phyloP scores from a whole-genome alignment of 2,888 invertebrate species.

The Drosophila ustulata region DNA sequence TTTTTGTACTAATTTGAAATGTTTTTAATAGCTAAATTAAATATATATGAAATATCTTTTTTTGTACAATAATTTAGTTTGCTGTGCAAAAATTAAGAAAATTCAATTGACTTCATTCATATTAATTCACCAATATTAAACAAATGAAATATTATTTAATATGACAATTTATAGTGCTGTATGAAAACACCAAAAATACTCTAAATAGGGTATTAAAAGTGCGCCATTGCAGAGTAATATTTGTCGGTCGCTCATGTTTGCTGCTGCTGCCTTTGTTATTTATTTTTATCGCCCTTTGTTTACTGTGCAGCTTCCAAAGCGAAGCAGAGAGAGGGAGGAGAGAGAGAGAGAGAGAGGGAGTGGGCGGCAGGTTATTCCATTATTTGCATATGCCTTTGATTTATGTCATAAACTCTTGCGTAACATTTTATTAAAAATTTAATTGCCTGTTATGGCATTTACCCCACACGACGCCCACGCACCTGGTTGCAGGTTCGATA shows the following conservation, averaged over 20 bases:
- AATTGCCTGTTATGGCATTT: conserved; percentile 37
- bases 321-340: background rate
- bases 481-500: conserved; percentile 2
- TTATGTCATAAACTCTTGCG: conserved; percentile 66
- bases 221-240: background rate
- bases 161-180: too few relatives aligned
- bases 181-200: too few relatives aligned
- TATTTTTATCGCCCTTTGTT: conserved; percentile 18
- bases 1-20: too few relatives aligned
- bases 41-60: too few relatives aligned
- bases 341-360: background rate
- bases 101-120: too few relatives aligned
- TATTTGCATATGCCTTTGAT: conserved; percentile 45
- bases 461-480: too few relatives aligned
- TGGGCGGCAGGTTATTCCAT: background rate
- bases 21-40: too few relatives aligned
- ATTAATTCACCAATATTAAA: too few relatives aligned
- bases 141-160: too few relatives aligned
- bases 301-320: conserved; percentile 2
- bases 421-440: conserved; percentile 63
- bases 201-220: background rate
- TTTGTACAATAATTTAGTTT: too few relatives aligned
- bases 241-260: background rate
- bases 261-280: conserved; percentile 5
- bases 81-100: too few relatives aligned